Conservation (phyloP, 2,113 vertebrate genomes). For the Myotis davidii region DNA sequence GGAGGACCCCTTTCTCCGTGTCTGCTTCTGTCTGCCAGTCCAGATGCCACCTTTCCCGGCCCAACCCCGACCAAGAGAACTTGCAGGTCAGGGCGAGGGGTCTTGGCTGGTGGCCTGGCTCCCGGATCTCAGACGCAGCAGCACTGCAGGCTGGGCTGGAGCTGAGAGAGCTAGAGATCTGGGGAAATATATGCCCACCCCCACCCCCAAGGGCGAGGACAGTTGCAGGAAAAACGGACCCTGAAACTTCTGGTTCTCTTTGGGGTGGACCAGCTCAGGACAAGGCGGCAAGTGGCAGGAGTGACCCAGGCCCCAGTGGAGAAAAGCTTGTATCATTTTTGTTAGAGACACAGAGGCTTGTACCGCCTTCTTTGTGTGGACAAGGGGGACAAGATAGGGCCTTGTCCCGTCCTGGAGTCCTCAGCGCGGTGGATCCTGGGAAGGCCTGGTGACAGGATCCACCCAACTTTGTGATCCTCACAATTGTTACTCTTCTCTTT, state of each 20-base stretch:
- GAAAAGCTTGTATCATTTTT: neutral
- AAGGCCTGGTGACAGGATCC: neutral
- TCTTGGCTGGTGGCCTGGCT: neutral
- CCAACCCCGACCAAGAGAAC: neutral
- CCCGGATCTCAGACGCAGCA: accelerated
- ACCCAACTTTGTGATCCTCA: neutral
- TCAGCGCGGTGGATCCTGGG: neutral
- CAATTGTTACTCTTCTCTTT: neutral
- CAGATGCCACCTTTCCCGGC: neutral
- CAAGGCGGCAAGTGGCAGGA: neutral
- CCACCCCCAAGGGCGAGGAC: too few species aligned
- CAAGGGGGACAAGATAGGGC: neutral
- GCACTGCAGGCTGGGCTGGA: neutral
- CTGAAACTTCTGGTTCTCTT: neutral
- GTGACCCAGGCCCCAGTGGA: neutral
- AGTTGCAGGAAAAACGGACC: neutral
- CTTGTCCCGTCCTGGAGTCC: neutral
- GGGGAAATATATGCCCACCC: accelerated
- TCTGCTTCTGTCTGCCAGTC: neutral
- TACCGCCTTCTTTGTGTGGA: accelerated
- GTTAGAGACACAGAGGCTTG: neutral
- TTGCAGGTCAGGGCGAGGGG: neutral
- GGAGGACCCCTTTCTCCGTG: neutral
- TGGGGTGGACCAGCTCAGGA: neutral
- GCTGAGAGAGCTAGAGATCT: neutral